A percentile compares a stretch with the other conserved stretches of the same genome.
These are phyloP conservation scores for Candoia aspera DNA, from an alignment of 2,113 vertebrate genomes.

Conservation along the genomic window DNA sequence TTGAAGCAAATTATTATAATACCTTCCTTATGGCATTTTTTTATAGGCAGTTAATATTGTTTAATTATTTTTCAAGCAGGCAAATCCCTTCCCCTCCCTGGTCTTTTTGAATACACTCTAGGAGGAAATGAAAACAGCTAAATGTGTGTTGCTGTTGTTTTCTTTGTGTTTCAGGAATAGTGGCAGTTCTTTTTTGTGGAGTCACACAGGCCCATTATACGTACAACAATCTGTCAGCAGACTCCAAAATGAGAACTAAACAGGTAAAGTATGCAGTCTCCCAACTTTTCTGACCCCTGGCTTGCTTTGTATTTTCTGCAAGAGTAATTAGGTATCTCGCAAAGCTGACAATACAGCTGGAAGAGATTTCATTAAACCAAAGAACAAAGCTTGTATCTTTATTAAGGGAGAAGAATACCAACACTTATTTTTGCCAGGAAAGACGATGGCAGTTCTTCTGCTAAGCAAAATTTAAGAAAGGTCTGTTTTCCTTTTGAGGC, in stretches of 20 bases:
- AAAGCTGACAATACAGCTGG: background rate
- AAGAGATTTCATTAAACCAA: slow-evolving; percentile 47
- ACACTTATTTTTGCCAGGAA: slow-evolving; percentile 43
- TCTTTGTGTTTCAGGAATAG: slow-evolving; percentile 79
- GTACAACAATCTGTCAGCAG: slow-evolving; percentile 81
- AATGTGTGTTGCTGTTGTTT: background rate
- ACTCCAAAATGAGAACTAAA: slow-evolving; percentile 80
- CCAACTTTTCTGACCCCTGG: background rate
- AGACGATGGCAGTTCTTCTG: slow-evolving; percentile 56
- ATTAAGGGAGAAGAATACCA: slow-evolving; percentile 45
- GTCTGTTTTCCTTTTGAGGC: slow-evolving; percentile 46
- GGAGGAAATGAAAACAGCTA: slow-evolving; percentile 35
- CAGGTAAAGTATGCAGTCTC: slow-evolving; percentile 73
- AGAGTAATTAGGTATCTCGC: background rate
- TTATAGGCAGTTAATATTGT: background rate
- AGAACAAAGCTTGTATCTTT: slow-evolving; percentile 46
- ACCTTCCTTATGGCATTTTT: background rate
- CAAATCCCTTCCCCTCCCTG: background rate
- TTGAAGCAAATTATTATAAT: slow-evolving; percentile 23
- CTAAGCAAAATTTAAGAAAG: slow-evolving; percentile 60
- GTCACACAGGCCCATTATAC: slow-evolving; percentile 87
- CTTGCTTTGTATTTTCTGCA: slow-evolving; percentile 25
- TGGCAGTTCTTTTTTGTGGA: slow-evolving; percentile 87
- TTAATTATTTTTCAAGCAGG: slow-evolving; percentile 16
- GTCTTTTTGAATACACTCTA: background rate